Evolutionary conservation across 2,797 vertebrate genomes (phyloP).

Genomic region (Hemibagrus guttatus): DNA sequence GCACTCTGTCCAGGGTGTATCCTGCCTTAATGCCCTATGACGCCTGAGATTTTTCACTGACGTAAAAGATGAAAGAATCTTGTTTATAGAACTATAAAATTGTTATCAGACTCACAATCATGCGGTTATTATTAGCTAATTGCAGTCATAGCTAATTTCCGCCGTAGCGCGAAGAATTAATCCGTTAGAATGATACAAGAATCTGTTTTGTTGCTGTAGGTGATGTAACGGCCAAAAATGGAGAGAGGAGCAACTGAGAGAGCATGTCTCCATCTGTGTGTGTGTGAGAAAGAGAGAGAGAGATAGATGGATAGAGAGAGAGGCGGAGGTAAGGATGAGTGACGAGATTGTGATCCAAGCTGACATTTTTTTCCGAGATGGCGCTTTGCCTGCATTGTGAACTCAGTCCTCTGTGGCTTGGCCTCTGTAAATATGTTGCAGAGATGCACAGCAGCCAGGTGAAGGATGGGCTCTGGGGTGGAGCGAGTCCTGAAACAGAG

Average conservation of each 20-base stretch:
- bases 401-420: conserved; percentile 18
- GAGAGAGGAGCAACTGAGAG: conserved; percentile 52
- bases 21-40: too few relatives aligned
- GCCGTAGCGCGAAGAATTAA: background rate
- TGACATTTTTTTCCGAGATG: conserved; percentile 47
- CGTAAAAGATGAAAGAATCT: background rate
- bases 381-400: conserved; percentile 21
- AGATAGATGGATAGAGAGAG: conserved; percentile 25
- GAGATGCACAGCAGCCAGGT: conserved; percentile 18
- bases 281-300: conserved; percentile 12
- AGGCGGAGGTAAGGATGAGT: conserved; percentile 47
- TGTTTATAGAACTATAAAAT: background rate
- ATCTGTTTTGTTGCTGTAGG: conserved; percentile 48
- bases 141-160: background rate
- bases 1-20: too few relatives aligned
- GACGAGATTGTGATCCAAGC: conserved; percentile 40
- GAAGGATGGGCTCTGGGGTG: conserved; percentile 2
- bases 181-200: background rate
- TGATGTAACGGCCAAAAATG: conserved; percentile 46
- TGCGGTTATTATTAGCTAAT: background rate
- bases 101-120: background rate
- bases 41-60: background rate
- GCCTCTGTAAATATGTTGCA: conserved; percentile 30
- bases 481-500: conserved; percentile 15
- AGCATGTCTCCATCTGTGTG: conserved; percentile 22